A percentile compares a stretch with the other conserved stretches of the same genome.
Conservation (phyloP, 2,113 vertebrate species). For the Axis porcinus region DNA sequence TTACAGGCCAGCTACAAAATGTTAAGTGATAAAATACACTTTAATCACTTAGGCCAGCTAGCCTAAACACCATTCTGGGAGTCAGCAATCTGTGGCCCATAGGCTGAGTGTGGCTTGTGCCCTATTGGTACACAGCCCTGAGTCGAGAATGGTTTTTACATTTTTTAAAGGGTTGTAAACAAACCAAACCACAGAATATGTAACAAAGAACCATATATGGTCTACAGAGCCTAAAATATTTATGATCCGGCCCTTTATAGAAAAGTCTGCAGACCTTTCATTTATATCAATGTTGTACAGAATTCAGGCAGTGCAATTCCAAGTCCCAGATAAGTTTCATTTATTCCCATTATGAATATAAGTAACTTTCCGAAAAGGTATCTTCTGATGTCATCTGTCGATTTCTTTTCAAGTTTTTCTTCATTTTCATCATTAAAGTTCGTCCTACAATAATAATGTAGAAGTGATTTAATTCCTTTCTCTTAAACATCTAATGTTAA, state of each 20-base stretch:
- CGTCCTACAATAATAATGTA: slow-evolving; percentile 77
- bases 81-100: neutral
- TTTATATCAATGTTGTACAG: slow-evolving; percentile 4
- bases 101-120: neutral
- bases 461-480: neutral
- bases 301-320: slow-evolving; percentile 26
- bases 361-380: slow-evolving; percentile 43
- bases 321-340: slow-evolving; percentile 53
- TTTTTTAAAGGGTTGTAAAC: slow-evolving; percentile 12
- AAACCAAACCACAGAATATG: neutral
- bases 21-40: neutral
- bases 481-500: neutral
- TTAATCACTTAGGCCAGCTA: neutral
- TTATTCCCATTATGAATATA: slow-evolving; percentile 8
- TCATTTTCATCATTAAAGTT: slow-evolving; percentile 76
- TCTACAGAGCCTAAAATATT: slow-evolving; percentile 6
- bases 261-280: slow-evolving; percentile 20
- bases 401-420: slow-evolving; percentile 47
- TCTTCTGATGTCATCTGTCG: slow-evolving; percentile 63
- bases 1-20: slow-evolving; percentile 26
- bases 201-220: neutral
- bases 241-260: neutral
- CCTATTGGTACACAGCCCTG: neutral
- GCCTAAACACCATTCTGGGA: neutral
- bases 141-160: slow-evolving; percentile 23